phyloP scores from a whole-genome alignment of 2,888 invertebrate genomes.

The Portevinia maculata region DNA sequence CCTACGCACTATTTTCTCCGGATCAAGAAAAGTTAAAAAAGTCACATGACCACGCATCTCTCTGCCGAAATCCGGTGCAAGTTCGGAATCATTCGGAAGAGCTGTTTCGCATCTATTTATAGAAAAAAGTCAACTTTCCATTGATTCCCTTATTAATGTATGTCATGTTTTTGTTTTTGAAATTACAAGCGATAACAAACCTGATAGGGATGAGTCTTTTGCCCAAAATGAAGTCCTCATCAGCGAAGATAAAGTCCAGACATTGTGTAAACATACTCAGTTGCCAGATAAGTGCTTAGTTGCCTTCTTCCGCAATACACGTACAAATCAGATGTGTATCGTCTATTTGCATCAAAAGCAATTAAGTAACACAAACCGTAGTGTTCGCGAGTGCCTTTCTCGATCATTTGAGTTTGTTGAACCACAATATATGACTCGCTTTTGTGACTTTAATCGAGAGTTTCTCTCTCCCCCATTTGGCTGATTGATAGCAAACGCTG shows the following conservation, averaged over 20 bases:
- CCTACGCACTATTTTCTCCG: too few species aligned
- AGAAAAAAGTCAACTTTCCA: background rate
- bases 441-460: constrained; percentile 47
- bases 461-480: constrained; percentile 26
- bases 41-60: too few species aligned
- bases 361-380: constrained; percentile 56
- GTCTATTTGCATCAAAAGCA: constrained; percentile 62
- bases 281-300: constrained; percentile 10
- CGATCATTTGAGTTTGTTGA: constrained; percentile 68
- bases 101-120: too few species aligned
- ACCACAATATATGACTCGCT: constrained; percentile 34
- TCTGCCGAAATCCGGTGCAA: too few species aligned
- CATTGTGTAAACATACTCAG: constrained; percentile 17
- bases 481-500: constrained; percentile 27
- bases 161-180: background rate
- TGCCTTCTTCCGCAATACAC: constrained; percentile 3
- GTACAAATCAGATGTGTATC: constrained; percentile 7
- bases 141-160: background rate
- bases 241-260: constrained; percentile 32
- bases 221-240: background rate
- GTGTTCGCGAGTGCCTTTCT: constrained; percentile 20
- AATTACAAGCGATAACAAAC: background rate
- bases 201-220: background rate
- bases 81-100: too few species aligned
- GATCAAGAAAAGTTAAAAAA: too few species aligned